Evolutionary conservation across 2,113 vertebrate species (phyloP), one percentile per base, ranked within the genome.

Genomic region (Camelus bactrianus): DNA sequence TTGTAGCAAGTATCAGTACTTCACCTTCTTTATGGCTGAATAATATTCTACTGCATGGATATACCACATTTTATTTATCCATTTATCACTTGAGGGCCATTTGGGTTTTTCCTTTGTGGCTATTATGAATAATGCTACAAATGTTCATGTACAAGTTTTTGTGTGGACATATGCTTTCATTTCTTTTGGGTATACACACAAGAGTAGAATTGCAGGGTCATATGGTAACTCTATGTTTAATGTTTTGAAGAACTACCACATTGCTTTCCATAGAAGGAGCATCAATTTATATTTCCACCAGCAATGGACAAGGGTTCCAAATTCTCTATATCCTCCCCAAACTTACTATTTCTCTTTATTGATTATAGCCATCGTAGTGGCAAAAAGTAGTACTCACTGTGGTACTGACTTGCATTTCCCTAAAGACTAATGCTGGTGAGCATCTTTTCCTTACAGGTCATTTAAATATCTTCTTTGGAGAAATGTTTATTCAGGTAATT

Each of bases 401-500:
- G 35, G 30, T 52, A 80, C 73, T 76, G 48, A 69, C 76, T 60
- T 87, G 32, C 15, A 69, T 64, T 93, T 87, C 46, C 67, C 35
- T 69, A 69, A 76, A 80, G 50, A 46, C 28, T 73, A 65, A 86
- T 52, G 13, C 90, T 17, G 15, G 0, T 89, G 16, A 70, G n/a
- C 46, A 84, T 58, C 62, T 80, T 85, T 90, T 84, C 84, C 46
- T 96, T 85, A 86, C 28, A 81, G 30, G 48, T 85, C 8, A 73
- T 64, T 84, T 56, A 81, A 30, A 90, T 32, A 58, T 80, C 15
- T 94, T 52, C 35, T 84, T 60, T 60, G 22, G n/a, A 42, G 24
- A 95, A 95, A 93, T 26, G 54, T 35, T 48, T 75, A 90, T 56
- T 90, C n/a, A 80, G 46, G 62, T 93, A 32, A 38, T 80, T 64